Evolutionary conservation across 2,113 vertebrate genomes (phyloP).

Genomic region (Grantiella picta): DNA sequence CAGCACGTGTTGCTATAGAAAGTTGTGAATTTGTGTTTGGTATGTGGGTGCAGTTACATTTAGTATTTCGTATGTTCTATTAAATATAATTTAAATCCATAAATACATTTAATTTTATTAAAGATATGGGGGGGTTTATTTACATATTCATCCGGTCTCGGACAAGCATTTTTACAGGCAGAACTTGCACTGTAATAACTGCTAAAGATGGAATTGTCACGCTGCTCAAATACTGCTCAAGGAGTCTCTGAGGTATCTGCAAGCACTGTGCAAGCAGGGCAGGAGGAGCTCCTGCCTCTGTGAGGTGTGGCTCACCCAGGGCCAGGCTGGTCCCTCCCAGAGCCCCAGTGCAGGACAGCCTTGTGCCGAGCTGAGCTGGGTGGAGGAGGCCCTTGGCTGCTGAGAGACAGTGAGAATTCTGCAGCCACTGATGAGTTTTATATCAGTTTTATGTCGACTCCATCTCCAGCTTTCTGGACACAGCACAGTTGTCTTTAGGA

Average conservation of each 20-base stretch:
- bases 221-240: not conserved
- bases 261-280: not conserved
- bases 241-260: not conserved
- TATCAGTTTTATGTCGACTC: not conserved
- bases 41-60: not conserved
- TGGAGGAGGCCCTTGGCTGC: not conserved
- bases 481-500: not conserved
- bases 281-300: not conserved
- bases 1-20: not conserved
- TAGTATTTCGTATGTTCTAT: not conserved
- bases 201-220: not conserved
- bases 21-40: not conserved
- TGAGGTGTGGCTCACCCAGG: not conserved
- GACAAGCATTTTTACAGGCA: not conserved
- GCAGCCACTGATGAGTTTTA: not conserved
- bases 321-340: not conserved
- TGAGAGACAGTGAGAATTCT: not conserved
- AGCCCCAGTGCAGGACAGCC: not conserved
- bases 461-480: not conserved
- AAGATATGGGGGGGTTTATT: rapidly evolving
- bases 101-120: not conserved
- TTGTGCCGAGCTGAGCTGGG: not conserved
- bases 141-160: not conserved
- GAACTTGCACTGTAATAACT: not conserved
- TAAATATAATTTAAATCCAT: not conserved